Evolutionary conservation across 2,113 vertebrate species (phyloP).

Genomic region (Paedocypris sp.): DNA sequence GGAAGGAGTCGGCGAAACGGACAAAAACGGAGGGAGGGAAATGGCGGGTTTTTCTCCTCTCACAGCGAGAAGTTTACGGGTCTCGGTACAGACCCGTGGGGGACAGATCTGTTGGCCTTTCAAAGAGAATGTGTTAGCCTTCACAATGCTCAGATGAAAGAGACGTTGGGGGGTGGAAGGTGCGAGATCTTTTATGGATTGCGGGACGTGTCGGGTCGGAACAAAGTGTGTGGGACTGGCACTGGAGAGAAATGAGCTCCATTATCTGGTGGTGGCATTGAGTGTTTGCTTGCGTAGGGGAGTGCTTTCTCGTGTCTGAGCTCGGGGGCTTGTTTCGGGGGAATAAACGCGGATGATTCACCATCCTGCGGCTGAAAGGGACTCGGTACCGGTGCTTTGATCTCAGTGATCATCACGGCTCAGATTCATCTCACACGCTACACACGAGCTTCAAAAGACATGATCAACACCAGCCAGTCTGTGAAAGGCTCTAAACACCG

Average conservation of each 20-base stretch:
- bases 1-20: conserved; percentile 5
- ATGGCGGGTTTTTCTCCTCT: conserved; percentile 21
- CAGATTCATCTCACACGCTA: neutral
- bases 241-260: neutral
- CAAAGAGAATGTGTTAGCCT: conserved; percentile 25
- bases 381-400: neutral
- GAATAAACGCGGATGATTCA: neutral
- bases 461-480: neutral
- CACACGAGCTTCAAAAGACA: neutral
- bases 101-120: conserved; percentile 26
- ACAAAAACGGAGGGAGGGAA: conserved; percentile 16
- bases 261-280: neutral
- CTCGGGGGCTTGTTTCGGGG: neutral
- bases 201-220: neutral
- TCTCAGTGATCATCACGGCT: neutral
- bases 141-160: conserved; percentile 28
- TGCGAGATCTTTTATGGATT: conserved; percentile 16
- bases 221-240: neutral
- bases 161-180: neutral
- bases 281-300: neutral
- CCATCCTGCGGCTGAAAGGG: neutral
- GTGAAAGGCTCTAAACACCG: too few species aligned
- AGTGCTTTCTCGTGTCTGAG: neutral
- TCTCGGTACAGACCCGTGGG: neutral
- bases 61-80: conserved; percentile 4